These are phyloP conservation scores for Amphiprion clarkii DNA, from an alignment of 2,797 vertebrate species.

Conservation along the genomic window DNA sequence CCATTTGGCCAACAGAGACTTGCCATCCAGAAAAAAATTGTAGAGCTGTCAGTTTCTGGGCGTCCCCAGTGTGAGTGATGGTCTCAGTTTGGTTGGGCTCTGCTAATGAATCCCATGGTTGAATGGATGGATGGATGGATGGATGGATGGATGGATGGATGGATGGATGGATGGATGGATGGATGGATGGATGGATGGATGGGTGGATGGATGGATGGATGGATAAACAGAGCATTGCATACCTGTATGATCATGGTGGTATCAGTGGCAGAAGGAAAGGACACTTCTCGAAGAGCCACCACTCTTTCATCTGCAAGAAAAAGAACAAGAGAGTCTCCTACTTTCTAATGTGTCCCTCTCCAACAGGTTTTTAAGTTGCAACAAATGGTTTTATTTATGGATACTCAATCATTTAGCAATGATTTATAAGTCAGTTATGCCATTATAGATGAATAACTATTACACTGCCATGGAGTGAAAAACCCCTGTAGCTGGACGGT, in stretches of 20 bases:
- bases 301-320: constrained; percentile 72
- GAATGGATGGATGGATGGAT: too few species aligned
- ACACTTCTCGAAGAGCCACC: constrained; percentile 68
- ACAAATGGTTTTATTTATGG: too few species aligned
- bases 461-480: too few species aligned
- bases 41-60: too few species aligned
- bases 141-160: not conserved
- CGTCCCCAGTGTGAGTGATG: too few species aligned
- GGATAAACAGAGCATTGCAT: not conserved
- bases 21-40: too few species aligned
- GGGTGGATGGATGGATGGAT: not conserved
- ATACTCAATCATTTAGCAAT: not conserved
- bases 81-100: too few species aligned
- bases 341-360: not conserved
- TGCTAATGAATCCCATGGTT: too few species aligned
- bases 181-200: too few species aligned
- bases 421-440: not conserved
- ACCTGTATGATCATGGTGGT: constrained; percentile 55
- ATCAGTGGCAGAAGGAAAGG: constrained; percentile 58
- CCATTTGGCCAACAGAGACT: too few species aligned
- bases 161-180: not conserved
- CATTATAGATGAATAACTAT: too few species aligned
- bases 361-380: not conserved
- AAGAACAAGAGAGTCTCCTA: not conserved
- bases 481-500: too few species aligned